Evolutionary conservation across 2,113 vertebrate species (phyloP).

Genomic region (Scomber scombrus): DNA sequence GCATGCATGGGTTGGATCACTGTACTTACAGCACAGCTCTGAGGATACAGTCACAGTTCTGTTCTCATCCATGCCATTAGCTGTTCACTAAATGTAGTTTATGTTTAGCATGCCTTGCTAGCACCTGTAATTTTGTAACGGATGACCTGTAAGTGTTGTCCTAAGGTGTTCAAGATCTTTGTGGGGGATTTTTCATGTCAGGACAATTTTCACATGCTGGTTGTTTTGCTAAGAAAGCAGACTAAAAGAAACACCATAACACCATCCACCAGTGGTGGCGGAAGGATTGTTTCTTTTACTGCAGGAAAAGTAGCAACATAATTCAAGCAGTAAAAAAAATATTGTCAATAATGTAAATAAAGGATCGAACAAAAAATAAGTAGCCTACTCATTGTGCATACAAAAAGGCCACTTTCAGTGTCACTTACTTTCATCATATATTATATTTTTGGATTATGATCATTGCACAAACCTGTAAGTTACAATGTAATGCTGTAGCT

Average conservation of each 20-base stretch:
- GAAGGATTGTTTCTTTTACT: too few relatives aligned
- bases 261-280: neutral
- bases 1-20: slow-evolving; percentile 8
- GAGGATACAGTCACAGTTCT: slow-evolving; percentile 18
- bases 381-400: too few relatives aligned
- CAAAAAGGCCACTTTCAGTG: too few relatives aligned
- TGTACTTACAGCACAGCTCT: slow-evolving; percentile 7
- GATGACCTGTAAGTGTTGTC: neutral
- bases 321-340: too few relatives aligned
- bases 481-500: too few relatives aligned
- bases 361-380: too few relatives aligned
- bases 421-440: too few relatives aligned
- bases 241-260: neutral
- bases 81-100: neutral
- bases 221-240: neutral
- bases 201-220: neutral
- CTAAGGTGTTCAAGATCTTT: neutral
- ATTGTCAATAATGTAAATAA: too few relatives aligned
- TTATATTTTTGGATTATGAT: too few relatives aligned
- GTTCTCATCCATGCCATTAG: neutral
- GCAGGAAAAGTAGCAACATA: too few relatives aligned
- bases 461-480: too few relatives aligned
- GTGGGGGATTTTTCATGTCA: neutral
- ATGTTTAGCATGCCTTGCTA: neutral
- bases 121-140: neutral